A percentile compares a stretch with the other conserved stretches of the same genome.
These are phyloP conservation scores for Dasyornis broadbenti DNA, from an alignment of 2,113 vertebrate genomes.

Conservation along the genomic window DNA sequence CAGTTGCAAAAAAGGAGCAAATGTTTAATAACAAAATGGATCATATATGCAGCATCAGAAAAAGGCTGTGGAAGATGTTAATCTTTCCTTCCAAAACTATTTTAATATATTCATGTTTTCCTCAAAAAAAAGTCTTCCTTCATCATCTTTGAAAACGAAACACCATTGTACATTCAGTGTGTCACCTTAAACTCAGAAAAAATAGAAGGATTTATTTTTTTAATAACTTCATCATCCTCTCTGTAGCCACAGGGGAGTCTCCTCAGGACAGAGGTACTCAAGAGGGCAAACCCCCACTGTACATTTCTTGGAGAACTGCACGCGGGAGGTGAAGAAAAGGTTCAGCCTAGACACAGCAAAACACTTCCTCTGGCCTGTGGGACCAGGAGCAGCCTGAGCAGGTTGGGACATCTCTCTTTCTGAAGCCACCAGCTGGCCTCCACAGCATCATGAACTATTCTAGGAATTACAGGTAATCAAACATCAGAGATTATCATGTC, in stretches of 20 bases:
- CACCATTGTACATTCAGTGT: not conserved
- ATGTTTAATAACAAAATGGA: not conserved
- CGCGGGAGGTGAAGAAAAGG: not conserved
- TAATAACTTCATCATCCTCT: not conserved
- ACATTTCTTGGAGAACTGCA: not conserved
- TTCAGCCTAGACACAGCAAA: not conserved
- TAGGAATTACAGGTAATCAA: not conserved
- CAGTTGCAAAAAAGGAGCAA: not conserved
- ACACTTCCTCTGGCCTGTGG: not conserved
- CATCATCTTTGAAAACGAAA: not conserved
- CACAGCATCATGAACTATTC: fast-evolving
- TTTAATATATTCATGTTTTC: not conserved
- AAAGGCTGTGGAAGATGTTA: not conserved
- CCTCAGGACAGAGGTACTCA: not conserved
- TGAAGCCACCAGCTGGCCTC: not conserved
- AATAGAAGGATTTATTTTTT: not conserved
- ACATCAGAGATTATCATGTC: fast-evolving
- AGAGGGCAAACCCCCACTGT: not conserved
- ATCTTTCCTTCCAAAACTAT: not conserved
- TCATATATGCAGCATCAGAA: not conserved
- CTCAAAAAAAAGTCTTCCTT: not conserved
- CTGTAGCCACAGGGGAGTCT: not conserved
- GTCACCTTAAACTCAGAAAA: not conserved
- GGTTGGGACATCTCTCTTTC: not conserved
- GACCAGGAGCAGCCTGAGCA: not conserved